Evolutionary conservation across 2,888 invertebrate species (phyloP).

Genomic region (Polyommatus icarus): DNA sequence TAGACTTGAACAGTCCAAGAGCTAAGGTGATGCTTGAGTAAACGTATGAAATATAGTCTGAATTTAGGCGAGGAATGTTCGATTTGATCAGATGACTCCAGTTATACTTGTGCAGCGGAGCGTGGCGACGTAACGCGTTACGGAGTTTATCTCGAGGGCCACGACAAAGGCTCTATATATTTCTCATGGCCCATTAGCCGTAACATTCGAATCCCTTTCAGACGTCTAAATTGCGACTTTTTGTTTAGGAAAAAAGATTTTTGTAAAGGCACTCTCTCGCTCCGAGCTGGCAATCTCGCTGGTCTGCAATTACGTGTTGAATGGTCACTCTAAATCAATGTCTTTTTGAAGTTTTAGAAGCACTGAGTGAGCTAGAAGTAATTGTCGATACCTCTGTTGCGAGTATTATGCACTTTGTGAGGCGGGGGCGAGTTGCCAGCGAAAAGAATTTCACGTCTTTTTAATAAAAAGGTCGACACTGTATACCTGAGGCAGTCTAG

Average conservation of each 20-base stretch:
- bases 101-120: slow-evolving; percentile 11
- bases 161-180: slow-evolving; percentile 33
- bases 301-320: slow-evolving; percentile 56
- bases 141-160: slow-evolving; percentile 29
- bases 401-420: not conserved
- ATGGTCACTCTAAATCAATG: slow-evolving; percentile 54
- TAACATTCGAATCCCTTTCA: slow-evolving; percentile 45
- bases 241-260: slow-evolving; percentile 41
- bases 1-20: not conserved
- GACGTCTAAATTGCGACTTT: slow-evolving; percentile 41
- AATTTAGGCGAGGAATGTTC: slow-evolving; percentile 1
- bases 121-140: slow-evolving; percentile 24
- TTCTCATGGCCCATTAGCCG: slow-evolving; percentile 49
- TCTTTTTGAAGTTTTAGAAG: slow-evolving; percentile 38
- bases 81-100: slow-evolving; percentile 11
- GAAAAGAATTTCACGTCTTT: not conserved
- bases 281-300: slow-evolving; percentile 43
- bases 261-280: slow-evolving; percentile 51
- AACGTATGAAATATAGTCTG: not conserved
- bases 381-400: not conserved
- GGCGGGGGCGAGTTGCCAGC: not conserved
- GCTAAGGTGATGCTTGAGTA: not conserved
- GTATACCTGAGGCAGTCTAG: no score
- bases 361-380: slow-evolving; percentile 18
- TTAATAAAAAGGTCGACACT: no score